Evolutionary conservation across 2,888 invertebrate genomes (phyloP), one percentile per base, ranked within the genome.

Genomic region (Dolichomitus sp.): DNA sequence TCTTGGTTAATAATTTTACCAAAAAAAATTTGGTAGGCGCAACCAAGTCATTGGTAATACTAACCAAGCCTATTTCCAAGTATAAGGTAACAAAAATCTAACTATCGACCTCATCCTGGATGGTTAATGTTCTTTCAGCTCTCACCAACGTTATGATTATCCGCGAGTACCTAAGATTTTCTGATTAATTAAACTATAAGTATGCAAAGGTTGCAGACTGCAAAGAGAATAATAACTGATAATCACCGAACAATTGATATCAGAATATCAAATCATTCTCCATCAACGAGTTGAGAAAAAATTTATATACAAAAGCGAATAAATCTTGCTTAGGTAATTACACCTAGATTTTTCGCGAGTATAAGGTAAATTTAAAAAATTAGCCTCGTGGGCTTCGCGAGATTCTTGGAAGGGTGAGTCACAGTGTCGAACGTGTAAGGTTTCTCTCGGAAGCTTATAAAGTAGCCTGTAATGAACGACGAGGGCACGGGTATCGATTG

Each of bases 41-140:
- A 23, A 23, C 2, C 23, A 23, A 23, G 23, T 23, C 2, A 23
- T 23, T 23, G 23, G 23, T 23, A 23, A 2, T 23, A 1, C 23
- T 23, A 23, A 23, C 1, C 23, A 23, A 23, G 23, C 23, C 23
- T 23, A 23, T 23, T 23, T 23, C 23, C 2, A 23, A 23, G 2
- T 1, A 2, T 23, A 23, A 23, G 23, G 23, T 23, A 23, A 23
- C 1, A 23, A 23, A 1, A 23, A 1, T 23, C 23, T 23, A 23
- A 92, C 90, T 92, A 92, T 92, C 91, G 91, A 92, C 92, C 92
- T 92, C 88, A 87, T 87, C 87, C 87, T 87, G 86, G 87, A 88
- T 85, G 84, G 65, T 76, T 73, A 73, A 73, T 80, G 76, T n/a
- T 76, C 80, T 57, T 80, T 33, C 19, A 54, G 50, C 68, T 57